These are phyloP conservation scores for Vicugna pacos DNA, from an alignment of 2,113 vertebrate species.

Conservation along the genomic window DNA sequence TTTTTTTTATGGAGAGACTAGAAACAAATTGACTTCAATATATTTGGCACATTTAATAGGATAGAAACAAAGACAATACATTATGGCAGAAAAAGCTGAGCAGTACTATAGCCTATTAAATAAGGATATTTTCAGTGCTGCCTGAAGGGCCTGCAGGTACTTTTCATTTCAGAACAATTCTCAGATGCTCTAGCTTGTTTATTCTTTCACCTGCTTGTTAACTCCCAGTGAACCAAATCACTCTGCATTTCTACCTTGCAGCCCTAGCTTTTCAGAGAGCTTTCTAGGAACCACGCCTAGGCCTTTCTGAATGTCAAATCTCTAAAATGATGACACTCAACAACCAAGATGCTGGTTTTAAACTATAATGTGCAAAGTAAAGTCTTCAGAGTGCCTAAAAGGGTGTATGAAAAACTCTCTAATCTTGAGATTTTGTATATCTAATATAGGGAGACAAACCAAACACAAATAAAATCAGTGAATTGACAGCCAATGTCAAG, in stretches of 20 bases:
- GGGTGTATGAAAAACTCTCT: neutral
- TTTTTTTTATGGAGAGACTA: conserved; percentile 23
- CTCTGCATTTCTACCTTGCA: neutral
- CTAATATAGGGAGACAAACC: neutral
- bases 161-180: conserved; percentile 46
- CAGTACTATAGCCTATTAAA: neutral
- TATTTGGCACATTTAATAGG: conserved; percentile 46
- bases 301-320: neutral
- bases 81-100: neutral
- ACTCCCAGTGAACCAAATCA: neutral
- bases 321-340: neutral
- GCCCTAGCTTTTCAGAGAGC: neutral
- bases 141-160: neutral
- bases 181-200: neutral
- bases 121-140: neutral
- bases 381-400: neutral
- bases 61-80: conserved; percentile 45
- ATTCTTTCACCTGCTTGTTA: conserved; percentile 12
- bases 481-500: neutral
- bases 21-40: conserved; percentile 51
- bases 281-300: neutral
- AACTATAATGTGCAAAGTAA: neutral
- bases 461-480: neutral
- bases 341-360: neutral
- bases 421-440: neutral